phyloP scores from a whole-genome alignment of 2,113 vertebrate species.

The Sinocyclocheilus maitianheensis region DNA sequence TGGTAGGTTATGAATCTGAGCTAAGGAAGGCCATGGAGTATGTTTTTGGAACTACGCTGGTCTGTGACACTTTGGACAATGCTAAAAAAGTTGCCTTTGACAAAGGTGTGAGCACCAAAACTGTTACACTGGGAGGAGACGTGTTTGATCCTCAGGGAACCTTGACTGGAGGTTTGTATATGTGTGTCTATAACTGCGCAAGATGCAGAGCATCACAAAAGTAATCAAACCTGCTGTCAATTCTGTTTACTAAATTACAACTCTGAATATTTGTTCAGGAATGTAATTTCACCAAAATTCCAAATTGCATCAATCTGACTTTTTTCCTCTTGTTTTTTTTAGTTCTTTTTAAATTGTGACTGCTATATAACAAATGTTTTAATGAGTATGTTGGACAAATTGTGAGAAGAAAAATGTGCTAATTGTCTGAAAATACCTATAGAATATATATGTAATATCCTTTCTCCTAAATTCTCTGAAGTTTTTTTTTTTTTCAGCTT shows the following conservation, averaged over 20 bases:
- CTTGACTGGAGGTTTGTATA: constrained; percentile 85
- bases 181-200: too few species aligned
- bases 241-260: not conserved
- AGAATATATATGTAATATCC: too few species aligned
- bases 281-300: not conserved
- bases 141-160: constrained; percentile 94
- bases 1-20: constrained; percentile 85
- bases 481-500: too few species aligned
- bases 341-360: too few species aligned
- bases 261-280: not conserved
- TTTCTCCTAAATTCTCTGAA: too few species aligned
- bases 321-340: too few species aligned
- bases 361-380: too few species aligned
- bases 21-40: constrained; percentile 96
- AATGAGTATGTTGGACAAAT: too few species aligned
- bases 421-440: too few species aligned
- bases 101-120: constrained; percentile 86
- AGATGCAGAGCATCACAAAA: not conserved
- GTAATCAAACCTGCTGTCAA: not conserved
- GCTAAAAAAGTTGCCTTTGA: constrained; percentile 94
- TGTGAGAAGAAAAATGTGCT: too few species aligned
- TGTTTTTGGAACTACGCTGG: constrained; percentile 89
- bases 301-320: not conserved
- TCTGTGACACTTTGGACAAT: constrained; percentile 88
- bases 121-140: constrained; percentile 91